A percentile compares a stretch with the other conserved stretches of the same genome.
These are phyloP conservation scores for Alaudala cheleensis DNA, from an alignment of 2,113 vertebrate species.

Conservation along the genomic window DNA sequence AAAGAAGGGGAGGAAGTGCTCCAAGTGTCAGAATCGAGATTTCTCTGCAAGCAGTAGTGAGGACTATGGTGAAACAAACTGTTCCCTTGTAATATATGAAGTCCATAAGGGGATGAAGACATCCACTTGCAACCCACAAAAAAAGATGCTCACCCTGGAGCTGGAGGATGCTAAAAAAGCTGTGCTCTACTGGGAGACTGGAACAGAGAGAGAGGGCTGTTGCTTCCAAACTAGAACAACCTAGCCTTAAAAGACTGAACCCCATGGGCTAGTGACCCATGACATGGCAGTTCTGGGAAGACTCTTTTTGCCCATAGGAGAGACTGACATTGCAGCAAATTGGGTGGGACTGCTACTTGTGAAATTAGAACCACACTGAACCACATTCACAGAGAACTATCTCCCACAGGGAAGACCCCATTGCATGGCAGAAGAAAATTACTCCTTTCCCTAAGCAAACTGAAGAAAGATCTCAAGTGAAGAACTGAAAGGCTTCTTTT, in stretches of 20 bases:
- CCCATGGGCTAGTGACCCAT: background rate
- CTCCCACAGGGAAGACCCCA: background rate
- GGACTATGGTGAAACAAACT: background rate
- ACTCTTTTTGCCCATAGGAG: background rate
- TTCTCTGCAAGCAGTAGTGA: background rate
- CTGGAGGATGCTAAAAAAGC: background rate
- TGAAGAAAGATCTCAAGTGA: background rate
- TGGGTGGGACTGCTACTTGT: background rate
- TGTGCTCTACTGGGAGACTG: background rate
- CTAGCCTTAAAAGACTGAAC: background rate
- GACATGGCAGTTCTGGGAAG: background rate
- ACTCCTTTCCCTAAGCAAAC: background rate
- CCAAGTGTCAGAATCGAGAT: accelerated
- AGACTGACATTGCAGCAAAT: background rate
- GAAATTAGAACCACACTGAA: background rate
- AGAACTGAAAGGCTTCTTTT: background rate
- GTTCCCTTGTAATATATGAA: background rate
- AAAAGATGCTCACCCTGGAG: background rate
- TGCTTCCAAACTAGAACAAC: background rate
- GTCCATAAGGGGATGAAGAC: accelerated
- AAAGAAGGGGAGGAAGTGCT: background rate
- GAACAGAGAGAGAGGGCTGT: background rate
- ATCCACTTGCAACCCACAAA: background rate
- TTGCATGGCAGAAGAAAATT: background rate
- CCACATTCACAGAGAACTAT: background rate